Evolutionary conservation across 2,797 vertebrate genomes (phyloP).

Genomic region (Falco rusticolus): DNA sequence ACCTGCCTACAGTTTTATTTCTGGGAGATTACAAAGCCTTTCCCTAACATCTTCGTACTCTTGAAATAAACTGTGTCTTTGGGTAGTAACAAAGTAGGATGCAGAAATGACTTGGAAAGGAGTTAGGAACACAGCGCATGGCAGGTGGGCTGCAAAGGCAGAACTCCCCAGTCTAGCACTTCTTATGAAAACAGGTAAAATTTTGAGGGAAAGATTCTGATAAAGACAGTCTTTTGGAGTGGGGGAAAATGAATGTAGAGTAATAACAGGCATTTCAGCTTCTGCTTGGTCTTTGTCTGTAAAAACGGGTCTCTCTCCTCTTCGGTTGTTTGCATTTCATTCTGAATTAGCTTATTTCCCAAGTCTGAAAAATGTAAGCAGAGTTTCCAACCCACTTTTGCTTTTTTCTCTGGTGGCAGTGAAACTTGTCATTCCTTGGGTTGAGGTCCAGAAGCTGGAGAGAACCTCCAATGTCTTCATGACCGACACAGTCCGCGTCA

Average conservation of each 20-base stretch:
- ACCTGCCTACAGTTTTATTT: neutral
- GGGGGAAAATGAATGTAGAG: neutral
- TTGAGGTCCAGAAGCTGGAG: constrained; percentile 91
- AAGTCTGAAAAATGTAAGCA: neutral
- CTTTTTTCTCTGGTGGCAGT: constrained; percentile 77
- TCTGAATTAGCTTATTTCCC: neutral
- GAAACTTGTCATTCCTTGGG: constrained; percentile 93
- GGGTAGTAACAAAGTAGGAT: neutral
- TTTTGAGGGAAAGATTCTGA: neutral
- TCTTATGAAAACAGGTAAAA: neutral
- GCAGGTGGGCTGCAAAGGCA: neutral
- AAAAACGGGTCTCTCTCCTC: neutral
- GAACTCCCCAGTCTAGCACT: neutral
- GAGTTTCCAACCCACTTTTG: neutral
- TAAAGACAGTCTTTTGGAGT: neutral
- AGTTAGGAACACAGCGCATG: neutral
- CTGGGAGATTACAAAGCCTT: neutral
- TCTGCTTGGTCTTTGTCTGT: neutral
- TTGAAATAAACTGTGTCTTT: neutral
- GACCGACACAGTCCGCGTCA: constrained; percentile 88
- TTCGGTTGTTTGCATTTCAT: neutral
- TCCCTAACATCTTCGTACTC: neutral
- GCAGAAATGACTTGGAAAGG: neutral
- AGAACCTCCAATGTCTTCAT: constrained; percentile 88
- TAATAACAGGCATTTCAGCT: neutral